Evolutionary conservation across 2,797 vertebrate genomes (phyloP).

Genomic region (Hapalemur alaotrensis): DNA sequence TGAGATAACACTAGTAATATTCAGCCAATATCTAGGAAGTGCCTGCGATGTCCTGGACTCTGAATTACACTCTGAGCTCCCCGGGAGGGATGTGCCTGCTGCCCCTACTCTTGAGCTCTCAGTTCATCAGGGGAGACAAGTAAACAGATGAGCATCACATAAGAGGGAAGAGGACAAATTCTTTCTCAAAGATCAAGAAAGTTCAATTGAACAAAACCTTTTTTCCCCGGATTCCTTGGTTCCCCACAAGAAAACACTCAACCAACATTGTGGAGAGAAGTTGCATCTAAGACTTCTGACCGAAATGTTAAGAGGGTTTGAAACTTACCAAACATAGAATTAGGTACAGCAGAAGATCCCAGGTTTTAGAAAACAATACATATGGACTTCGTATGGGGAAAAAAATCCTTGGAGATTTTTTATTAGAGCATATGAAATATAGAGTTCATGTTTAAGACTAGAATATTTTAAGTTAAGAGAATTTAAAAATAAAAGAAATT

Average conservation of each 20-base stretch:
- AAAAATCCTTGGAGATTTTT: neutral
- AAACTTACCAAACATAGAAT: conserved; percentile 1
- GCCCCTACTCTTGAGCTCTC: neutral
- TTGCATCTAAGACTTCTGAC: neutral
- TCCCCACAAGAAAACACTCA: neutral
- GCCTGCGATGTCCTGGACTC: neutral
- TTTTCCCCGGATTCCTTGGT: neutral
- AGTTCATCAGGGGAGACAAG: neutral
- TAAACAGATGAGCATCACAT: too few relatives aligned
- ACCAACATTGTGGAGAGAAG: neutral
- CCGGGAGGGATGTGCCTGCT: neutral
- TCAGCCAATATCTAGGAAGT: neutral
- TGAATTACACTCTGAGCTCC: neutral
- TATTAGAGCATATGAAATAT: neutral
- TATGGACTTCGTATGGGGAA: neutral
- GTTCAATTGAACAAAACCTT: neutral
- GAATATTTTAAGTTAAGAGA: conserved; percentile 7
- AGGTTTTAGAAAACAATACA: conserved; percentile 1
- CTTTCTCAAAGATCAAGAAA: neutral
- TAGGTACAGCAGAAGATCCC: neutral
- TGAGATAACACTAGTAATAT: neutral
- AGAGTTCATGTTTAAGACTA: conserved; percentile 35
- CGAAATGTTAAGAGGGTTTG: neutral
- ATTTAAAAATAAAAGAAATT: neutral
- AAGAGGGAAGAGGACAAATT: neutral